Conservation (phyloP, 2,888 invertebrate species). For the Lasioglossum calceatum region DNA sequence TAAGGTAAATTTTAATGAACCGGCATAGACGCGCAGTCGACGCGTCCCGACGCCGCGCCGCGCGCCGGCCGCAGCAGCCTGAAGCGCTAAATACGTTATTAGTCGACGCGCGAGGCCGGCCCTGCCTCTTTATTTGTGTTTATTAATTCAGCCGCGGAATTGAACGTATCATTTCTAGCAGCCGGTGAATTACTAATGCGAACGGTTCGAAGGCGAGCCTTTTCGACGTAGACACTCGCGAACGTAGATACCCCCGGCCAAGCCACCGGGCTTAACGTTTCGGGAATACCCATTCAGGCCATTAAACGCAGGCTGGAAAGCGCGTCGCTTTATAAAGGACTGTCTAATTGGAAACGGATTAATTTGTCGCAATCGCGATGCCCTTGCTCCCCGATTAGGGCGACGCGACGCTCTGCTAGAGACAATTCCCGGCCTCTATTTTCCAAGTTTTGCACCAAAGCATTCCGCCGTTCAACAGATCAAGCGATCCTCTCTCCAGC, state of each 20-base stretch:
- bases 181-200: conserved; percentile 77
- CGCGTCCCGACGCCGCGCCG: conserved; percentile 64
- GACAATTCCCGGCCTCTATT: background rate
- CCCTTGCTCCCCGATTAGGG: conserved; percentile 26
- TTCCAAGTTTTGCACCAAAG: background rate
- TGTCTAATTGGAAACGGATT: conserved; percentile 76
- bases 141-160: conserved; percentile 81
- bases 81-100: conserved; percentile 82
- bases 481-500: background rate
- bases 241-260: conserved; percentile 14
- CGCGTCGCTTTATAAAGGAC: conserved; percentile 61
- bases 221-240: conserved; percentile 45
- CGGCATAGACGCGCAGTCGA: conserved; percentile 71
- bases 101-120: conserved; percentile 72
- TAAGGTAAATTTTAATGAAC: conserved; percentile 84
- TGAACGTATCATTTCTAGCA: conserved; percentile 81
- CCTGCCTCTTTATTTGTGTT: conserved; percentile 77
- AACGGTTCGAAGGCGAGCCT: conserved; percentile 69
- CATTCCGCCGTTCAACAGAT: background rate
- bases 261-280: conserved; percentile 49
- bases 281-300: conserved; percentile 72
- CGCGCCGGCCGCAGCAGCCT: conserved; percentile 50
- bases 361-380: conserved; percentile 70
- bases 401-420: background rate
- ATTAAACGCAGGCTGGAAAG: conserved; percentile 68